Conservation (phyloP, 2,888 invertebrate species). For the Rhagophthalmus giganteus region DNA sequence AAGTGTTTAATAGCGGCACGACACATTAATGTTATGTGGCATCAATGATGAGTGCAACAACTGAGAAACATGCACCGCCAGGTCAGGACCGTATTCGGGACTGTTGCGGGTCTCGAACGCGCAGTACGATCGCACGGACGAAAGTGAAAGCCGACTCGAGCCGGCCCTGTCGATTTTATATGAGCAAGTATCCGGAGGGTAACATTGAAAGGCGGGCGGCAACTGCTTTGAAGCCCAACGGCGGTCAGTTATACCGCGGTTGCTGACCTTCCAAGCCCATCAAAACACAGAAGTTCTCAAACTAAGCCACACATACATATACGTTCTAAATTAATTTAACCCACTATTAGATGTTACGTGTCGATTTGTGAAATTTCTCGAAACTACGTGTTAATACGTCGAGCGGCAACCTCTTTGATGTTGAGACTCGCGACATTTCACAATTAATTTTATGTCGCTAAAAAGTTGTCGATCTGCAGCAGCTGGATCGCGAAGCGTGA, state of each 20-base stretch:
- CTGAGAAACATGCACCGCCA: conserved; percentile 22
- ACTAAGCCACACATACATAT: conserved; percentile 4
- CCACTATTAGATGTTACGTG: no score
- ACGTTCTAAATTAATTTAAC: neutral
- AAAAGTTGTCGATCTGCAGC: no score
- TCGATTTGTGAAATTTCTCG: no score
- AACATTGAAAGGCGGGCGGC: conserved; percentile 34
- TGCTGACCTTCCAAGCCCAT: conserved; percentile 37
- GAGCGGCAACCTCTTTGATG: no score
- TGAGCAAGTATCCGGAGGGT: conserved; percentile 28
- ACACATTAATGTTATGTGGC: conserved; percentile 26
- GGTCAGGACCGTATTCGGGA: conserved; percentile 14
- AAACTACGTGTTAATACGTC: no score
- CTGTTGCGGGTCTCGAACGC: neutral
- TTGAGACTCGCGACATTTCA: no score
- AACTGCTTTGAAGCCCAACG: conserved; percentile 37
- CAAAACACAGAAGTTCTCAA: conserved; percentile 31
- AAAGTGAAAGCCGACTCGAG: no score
- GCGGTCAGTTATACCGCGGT: conserved; percentile 36
- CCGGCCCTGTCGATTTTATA: conserved; percentile 22
- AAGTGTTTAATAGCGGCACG: conserved; percentile 24
- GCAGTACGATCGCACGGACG: no score
- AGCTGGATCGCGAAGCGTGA: no score
- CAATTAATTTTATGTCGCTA: no score
- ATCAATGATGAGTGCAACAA: conserved; percentile 25